A percentile compares a stretch with the other conserved stretches of the same genome.
phyloP scores from a whole-genome alignment of 2,113 vertebrate species.

The Centropristis striata region DNA sequence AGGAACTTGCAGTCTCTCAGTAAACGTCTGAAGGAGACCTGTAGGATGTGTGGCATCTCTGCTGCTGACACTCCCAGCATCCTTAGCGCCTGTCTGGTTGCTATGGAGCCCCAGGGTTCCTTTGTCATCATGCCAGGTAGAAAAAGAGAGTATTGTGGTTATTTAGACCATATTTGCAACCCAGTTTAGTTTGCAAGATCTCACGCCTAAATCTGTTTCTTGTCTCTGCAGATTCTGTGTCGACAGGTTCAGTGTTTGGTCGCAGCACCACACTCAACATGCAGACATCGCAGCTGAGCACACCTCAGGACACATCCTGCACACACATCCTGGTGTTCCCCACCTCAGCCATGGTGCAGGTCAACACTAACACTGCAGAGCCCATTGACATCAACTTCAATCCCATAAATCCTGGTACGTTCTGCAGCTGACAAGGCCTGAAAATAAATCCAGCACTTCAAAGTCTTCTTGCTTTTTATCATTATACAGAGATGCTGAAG shows the following conservation, averaged over 20 bases:
- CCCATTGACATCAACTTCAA: conserved; percentile 96
- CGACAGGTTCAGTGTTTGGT: conserved; percentile 96
- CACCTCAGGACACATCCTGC: conserved; percentile 97
- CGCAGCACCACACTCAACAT: conserved; percentile 98
- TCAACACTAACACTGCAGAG: conserved; percentile 94
- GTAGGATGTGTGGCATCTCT: conserved; percentile 98
- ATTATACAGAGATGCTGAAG: not conserved
- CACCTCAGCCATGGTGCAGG: conserved; percentile 96
- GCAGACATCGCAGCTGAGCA: conserved; percentile 97
- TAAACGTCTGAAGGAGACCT: conserved; percentile 97
- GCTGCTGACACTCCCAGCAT: conserved; percentile 98
- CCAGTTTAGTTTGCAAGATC: too few species aligned
- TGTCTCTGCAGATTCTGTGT: conserved; percentile 90
- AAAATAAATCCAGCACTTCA: not conserved
- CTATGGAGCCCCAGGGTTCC: conserved; percentile 98
- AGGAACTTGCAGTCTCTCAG: conserved; percentile 96
- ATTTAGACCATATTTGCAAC: not conserved
- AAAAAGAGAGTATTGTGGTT: not conserved
- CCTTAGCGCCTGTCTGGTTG: conserved; percentile 97
- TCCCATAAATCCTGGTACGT: conserved; percentile 91
- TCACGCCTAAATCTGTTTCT: not conserved
- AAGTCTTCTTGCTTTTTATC: not conserved
- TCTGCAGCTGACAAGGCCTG: not conserved
- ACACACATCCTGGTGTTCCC: conserved; percentile 98
- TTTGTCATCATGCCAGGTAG: conserved; percentile 99